Percentiles rank a stretch among this genome's conserved stretches.
phyloP scores from a whole-genome alignment of 2,113 vertebrate genomes.

The Carassius auratus region DNA sequence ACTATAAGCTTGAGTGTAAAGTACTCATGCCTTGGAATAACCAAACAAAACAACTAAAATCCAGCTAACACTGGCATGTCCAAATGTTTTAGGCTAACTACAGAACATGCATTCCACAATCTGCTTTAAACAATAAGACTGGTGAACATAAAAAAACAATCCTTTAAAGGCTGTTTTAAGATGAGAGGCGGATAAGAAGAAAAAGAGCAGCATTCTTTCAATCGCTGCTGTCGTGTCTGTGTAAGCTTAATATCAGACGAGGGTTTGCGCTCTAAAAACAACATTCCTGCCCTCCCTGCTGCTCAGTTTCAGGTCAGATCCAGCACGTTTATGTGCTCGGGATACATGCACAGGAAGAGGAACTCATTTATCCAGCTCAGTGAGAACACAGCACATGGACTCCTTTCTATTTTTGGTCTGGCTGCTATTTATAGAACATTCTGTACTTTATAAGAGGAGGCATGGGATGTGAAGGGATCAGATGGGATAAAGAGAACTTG shows the following conservation, averaged over 20 bases:
- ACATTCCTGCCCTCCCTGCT: constrained; percentile 41
- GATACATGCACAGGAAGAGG: background rate
- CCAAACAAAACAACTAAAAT: background rate
- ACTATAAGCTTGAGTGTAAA: background rate
- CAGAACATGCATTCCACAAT: background rate
- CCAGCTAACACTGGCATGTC: background rate
- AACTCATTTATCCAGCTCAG: constrained; percentile 36
- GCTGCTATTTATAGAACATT: constrained; percentile 46
- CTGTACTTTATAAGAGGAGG: constrained; percentile 23
- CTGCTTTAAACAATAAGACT: constrained; percentile 19
- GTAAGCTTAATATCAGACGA: constrained; percentile 25
- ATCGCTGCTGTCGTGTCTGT: constrained; percentile 36
- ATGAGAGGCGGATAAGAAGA: background rate
- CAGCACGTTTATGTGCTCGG: background rate
- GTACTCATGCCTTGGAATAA: background rate
- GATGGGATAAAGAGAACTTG: background rate
- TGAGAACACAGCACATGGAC: constrained; percentile 19
- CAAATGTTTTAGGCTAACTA: background rate
- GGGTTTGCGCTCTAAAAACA: constrained; percentile 11
- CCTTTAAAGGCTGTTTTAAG: constrained; percentile 47
- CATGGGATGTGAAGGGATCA: too few species aligned
- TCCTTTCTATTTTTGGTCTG: constrained; percentile 27
- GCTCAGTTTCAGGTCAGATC: constrained; percentile 1
- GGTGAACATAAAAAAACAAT: constrained; percentile 18
- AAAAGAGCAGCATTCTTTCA: constrained; percentile 37